Evolutionary conservation across 2,797 vertebrate species (phyloP), one percentile per base, ranked within the genome.

Genomic region (Ispidina lecontei): DNA sequence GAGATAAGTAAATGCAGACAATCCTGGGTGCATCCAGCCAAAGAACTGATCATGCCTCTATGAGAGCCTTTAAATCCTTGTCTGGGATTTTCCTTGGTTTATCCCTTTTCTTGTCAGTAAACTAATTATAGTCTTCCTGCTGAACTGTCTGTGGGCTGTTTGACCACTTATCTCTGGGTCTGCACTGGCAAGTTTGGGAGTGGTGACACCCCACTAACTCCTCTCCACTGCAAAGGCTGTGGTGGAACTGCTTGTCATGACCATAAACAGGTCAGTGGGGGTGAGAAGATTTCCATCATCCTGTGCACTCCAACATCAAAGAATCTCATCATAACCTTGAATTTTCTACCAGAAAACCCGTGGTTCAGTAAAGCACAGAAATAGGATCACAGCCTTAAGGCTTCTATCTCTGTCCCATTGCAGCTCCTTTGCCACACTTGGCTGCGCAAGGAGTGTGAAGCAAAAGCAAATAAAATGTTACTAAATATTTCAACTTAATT

Each of bases 11-110:
- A 76, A 68, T 37, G 51, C 85, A 74, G 92, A 82, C 74, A 91
- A 44, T 88, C 71, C 80, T 23, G 64, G 29, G 37, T 26, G 29
- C 62, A 67, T 52, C 77, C 85, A 35, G 77, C 71, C 77, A 35
- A 64, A 88, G 58, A 76, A 77, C 60, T 18, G 54, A 77, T 46
- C 3, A 0, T 41, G 46, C 16, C 72, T 74, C 71, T 79, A 5
- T 62, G 39, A 8, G 2, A 84, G 77, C 54, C 81, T 74, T 74
- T 91, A 94, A 96, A 87, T 82, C 94, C 84, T 64, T 14, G 51
- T 91, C 86, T 94, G 91, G 81, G 91, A 44, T 93, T 93, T 91
- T 94, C 20, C 77, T 77, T 54, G 65, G 54, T 91, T 96, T 89
- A 91, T 92, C 86, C 64, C 41, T 94, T 69, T 72, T 71, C 74